Base-by-base conservation (phyloP, 53 echinoderm and acorn worm species). In the Antedon mediterranea region DNA sequence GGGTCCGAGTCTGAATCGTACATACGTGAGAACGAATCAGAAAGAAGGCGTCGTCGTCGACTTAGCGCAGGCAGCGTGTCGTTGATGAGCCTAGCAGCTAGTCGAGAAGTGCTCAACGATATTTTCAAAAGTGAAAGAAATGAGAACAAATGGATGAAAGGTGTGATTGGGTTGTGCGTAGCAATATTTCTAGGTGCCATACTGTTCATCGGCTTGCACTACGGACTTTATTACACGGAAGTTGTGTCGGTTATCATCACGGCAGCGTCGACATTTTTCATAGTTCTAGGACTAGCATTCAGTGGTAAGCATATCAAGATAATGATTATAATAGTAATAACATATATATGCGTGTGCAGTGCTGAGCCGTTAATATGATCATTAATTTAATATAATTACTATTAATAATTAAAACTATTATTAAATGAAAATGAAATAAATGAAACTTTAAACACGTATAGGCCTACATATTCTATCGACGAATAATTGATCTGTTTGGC, bases 81-180 rank as follows among this genome's bases (percentile, higher is more conserved):
- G 14, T 57, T 57, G 23, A 13, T 15, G 23, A 57, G 57, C 23
- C 23, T 57, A 57, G 57, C 57, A 3, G 57, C 57, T 2, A 57
- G 57, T 57, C 57, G 57, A 76, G 79, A 87, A 41, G 74, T 90
- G 37, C 84, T 91, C 43, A 81, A 81, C 34, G 89, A 91, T 34
- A 86, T 93, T 30, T 88, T 93, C 33, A 86, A 89, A 41, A 91
- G 89, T 31, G 89, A 91, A 33, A 83, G 94, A 26, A 23, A 57
- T 3, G 57, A 57, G 23, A 57, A 57, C 57, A 9, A 57, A 57
- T 15, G 79, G 77, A 76, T 94, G 72, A 94, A 94, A 44, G 85
- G 85, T 9, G 41, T 89, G 0, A 85, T 89, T 29, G 94, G 94
- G n/a, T 87, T 91, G 37, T 76, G 89, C 13, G 80, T 85, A 32